phyloP scores from a whole-genome alignment of 2,797 vertebrate species.

The Hyperoplus lanceolatus region DNA sequence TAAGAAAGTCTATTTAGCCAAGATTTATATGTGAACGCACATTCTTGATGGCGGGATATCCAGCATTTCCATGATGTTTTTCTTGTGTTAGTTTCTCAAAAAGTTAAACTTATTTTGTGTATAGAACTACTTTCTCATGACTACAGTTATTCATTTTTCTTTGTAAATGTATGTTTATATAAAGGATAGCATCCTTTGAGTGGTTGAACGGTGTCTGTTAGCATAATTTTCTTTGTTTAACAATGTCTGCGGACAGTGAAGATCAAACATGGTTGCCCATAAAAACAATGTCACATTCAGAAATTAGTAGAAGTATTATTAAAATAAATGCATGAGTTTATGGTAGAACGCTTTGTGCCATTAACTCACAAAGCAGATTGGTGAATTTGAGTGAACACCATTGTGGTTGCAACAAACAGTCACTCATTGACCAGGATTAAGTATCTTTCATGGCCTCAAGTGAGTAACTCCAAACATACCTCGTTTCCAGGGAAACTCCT shows the following conservation, averaged over 20 bases:
- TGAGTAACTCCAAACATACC: background rate
- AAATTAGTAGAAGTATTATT: background rate
- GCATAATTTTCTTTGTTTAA: background rate
- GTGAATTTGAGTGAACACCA: no score
- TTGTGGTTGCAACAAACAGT: background rate
- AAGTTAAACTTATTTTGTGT: background rate
- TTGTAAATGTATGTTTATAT: no score
- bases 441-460: no score
- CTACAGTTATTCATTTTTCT: background rate
- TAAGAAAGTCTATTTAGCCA: no score
- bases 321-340: no score
- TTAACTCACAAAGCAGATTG: no score
- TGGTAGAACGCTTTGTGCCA: no score
- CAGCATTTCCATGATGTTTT: no score
- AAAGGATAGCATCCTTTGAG: background rate
- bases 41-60: no score
- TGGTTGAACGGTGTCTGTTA: background rate
- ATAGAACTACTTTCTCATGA: background rate
- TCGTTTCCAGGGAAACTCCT: constrained; percentile 4
- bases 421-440: background rate
- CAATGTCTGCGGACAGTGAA: background rate
- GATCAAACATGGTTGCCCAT: background rate
- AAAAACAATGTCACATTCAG: background rate
- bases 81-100: background rate
- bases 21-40: no score